Base-by-base conservation (phyloP, 2,113 vertebrate species). In the Heloderma charlesbogerti region DNA sequence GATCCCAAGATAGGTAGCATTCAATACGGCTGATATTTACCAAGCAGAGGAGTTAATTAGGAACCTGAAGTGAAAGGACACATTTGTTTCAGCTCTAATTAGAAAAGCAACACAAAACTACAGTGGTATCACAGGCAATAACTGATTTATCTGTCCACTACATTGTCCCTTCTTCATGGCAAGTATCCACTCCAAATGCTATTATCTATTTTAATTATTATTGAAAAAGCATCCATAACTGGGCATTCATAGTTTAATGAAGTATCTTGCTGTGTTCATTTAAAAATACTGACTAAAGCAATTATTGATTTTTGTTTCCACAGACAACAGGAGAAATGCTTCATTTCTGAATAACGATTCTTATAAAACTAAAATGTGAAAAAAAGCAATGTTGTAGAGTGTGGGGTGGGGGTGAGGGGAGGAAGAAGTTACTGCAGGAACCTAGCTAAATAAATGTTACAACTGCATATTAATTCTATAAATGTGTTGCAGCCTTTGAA, bases 211-310 rank as follows among this genome's bases (percentile, higher is more conserved):
- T 91, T 90, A 94, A 95, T 95, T 95, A 95, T 95, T 95, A 96
- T 94, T 92, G 94, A 94, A 71, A 91, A 88, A 45, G 60, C 92
- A 89, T 93, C 18, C 89, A 80, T 90, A 96, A 92, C 0, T 0
- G 80, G 69, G 82, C 82, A 95, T 93, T 91, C 92, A 92, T 75
- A 93, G 92, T 94, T 94, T 94, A 96, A 96, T 89, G 90, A 94
- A 93, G 60, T 90, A 74, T 93, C 96, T 94, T 79, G 87, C 91
- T n/a, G 22, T 91, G 95, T 95, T 91, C 91, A 87, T 95, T 94
- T 94, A 94, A 96, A 97, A 89, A 90, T 91, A 96, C 90, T 94
- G 96, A 94, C 91, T 96, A 95, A 92, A 89, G 31, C 81, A 87
- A 82, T 93, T 95, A 48, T 18, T 79, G 79, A 60, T 94, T 93